Conservation (phyloP, 2,888 invertebrate species). For the Diarsia mendica region DNA sequence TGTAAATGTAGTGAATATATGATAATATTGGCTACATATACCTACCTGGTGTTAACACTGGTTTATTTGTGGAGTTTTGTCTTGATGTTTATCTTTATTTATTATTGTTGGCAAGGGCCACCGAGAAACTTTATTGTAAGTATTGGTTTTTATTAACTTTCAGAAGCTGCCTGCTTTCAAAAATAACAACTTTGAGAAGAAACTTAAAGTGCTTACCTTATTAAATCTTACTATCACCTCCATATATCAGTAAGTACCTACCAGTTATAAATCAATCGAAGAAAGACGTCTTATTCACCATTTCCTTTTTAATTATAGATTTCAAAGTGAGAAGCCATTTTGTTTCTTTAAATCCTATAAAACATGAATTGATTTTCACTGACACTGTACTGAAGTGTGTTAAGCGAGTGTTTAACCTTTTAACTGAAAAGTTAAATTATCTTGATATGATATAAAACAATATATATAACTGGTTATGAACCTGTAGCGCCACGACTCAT, state of each 20-base stretch:
- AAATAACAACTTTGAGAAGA: background rate
- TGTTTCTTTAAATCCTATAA: constrained; percentile 2
- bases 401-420: constrained; percentile 6
- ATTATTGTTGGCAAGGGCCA: constrained; percentile 32
- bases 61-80: constrained; percentile 28
- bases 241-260: too few relatives aligned
- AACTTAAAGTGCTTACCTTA: background rate
- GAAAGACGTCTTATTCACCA: background rate
- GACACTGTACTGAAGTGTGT: background rate
- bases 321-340: background rate
- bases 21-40: constrained; percentile 46
- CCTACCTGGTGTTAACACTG: constrained; percentile 24
- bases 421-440: constrained; percentile 34
- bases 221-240: background rate
- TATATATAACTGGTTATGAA: constrained; percentile 54
- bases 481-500: constrained; percentile 56
- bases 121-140: background rate
- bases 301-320: background rate
- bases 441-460: constrained; percentile 43
- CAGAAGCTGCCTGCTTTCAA: background rate
- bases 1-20: constrained; percentile 48
- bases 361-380: constrained; percentile 8
- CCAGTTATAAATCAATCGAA: too few relatives aligned
- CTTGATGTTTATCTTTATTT: constrained; percentile 47
- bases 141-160: constrained; percentile 15